Percentiles rank a stretch among this genome's conserved stretches.
Conservation (phyloP, 2,888 invertebrate genomes). For the Eutolmus rufibarbis region DNA sequence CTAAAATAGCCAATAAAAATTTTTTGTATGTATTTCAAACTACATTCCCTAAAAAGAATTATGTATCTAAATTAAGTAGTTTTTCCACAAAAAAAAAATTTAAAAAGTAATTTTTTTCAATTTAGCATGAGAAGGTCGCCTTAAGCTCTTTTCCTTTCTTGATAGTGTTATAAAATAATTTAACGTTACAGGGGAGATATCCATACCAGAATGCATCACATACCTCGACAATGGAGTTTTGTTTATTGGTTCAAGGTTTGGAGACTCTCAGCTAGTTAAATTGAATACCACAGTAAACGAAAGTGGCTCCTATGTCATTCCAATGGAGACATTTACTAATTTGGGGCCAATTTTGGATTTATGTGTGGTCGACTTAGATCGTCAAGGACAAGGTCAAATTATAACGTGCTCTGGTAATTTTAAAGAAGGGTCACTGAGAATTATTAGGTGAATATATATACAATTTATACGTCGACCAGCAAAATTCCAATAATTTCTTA, state of each 20-base stretch:
- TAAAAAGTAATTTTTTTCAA: no score
- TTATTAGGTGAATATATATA: constrained; percentile 69
- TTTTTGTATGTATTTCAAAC: no score
- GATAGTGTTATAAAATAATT: neutral
- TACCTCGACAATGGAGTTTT: constrained; percentile 98
- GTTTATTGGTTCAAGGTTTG: constrained; percentile 93
- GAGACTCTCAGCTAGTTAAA: constrained; percentile 94
- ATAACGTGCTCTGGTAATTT: constrained; percentile 97
- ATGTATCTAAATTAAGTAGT: no score
- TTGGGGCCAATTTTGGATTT: constrained; percentile 97
- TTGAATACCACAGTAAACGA: constrained; percentile 86
- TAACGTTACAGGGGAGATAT: constrained; percentile 74
- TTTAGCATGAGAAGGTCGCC: no score
- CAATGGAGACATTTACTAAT: constrained; percentile 97
- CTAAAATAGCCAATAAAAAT: no score
- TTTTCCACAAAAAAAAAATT: no score
- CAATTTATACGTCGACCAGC: neutral
- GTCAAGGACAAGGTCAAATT: constrained; percentile 96
- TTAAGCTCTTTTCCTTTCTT: neutral
- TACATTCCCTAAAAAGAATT: no score
- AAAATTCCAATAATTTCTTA: neutral
- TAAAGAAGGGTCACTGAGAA: constrained; percentile 96
- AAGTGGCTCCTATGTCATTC: constrained; percentile 85
- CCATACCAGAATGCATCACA: constrained; percentile 96
- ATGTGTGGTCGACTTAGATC: constrained; percentile 95